Evolutionary conservation across 2,797 vertebrate genomes (phyloP), one percentile per base, ranked within the genome.

Genomic region (Oreonectes daqikongensis): DNA sequence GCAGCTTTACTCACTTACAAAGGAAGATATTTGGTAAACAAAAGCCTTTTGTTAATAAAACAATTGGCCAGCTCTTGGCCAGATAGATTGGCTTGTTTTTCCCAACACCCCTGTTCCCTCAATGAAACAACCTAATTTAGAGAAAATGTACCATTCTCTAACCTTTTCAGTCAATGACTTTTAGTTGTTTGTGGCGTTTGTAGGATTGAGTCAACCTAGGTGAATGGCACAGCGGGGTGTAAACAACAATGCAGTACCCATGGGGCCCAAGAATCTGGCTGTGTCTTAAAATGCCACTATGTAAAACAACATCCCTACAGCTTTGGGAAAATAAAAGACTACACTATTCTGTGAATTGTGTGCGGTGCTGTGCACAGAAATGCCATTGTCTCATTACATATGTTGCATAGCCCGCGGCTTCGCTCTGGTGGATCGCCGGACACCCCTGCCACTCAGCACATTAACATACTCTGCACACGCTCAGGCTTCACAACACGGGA

Each of bases 381-480:
- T 78, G 69, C 52, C 38, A 69, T 20, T 12, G 9, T 73, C 38
- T n/a, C 44, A 65, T 72, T 69, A 60, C 53, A 48, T 81, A 80
- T 57, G 63, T 60, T 32, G 55, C 48, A 40, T 52, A 70, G 68
- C 82, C 80, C 40, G 4, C 55, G 7, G 81, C 80, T 42, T 52
- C 1, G 15, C 72, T 55, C 53, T 5, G 64, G 44, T 57, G 70
- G 65, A 70, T 77, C 26, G 26, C 69, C 12, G 69, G 64, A 79
- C 71, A 53, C n/a, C 67, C 52, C 35, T 66, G 71, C 57, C 78
- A 72, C 61, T 72, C 55, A 22, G 53, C 46, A 44, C 72, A 83
- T 85, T 85, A 85, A 71, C 84, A 85, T 83, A 85, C 84, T 78
- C 69, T 75, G 84, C 81, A 83, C 84, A 85, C 77, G 69, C 72